These are phyloP conservation scores for Sinella curviseta DNA, from an alignment of 1,140 invertebrate genomes.

Conservation along the genomic window DNA sequence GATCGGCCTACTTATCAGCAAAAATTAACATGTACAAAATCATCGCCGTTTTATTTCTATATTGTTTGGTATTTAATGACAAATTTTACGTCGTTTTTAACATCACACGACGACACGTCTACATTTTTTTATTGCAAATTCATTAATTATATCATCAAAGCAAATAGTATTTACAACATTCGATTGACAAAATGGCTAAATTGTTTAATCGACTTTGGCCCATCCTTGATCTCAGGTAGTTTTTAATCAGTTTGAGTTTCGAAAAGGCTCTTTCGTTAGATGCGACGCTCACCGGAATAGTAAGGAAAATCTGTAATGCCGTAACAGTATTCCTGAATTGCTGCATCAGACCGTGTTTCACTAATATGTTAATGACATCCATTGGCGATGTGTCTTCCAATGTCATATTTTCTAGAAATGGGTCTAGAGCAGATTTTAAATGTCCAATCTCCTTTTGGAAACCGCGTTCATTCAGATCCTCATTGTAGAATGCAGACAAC, in stretches of 20 bases:
- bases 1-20: too few species aligned
- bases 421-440: background rate
- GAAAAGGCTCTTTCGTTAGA: slow-evolving; percentile 47
- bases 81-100: too few species aligned
- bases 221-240: slow-evolving; percentile 49
- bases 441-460: background rate
- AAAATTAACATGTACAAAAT: too few species aligned
- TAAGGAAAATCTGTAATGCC: slow-evolving; percentile 43
- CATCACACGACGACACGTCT: too few species aligned
- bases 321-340: background rate
- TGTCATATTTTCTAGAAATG: background rate
- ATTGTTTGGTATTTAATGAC: too few species aligned
- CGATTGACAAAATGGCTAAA: slow-evolving; percentile 48
- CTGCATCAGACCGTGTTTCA: background rate
- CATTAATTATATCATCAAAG: slow-evolving; percentile 32
- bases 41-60: too few species aligned
- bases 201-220: slow-evolving; percentile 34
- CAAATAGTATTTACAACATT: slow-evolving; percentile 30
- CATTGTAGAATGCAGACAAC: background rate
- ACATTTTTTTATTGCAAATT: slow-evolving; percentile 31
- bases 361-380: background rate
- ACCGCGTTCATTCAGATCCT: background rate
- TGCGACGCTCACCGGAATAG: slow-evolving; percentile 45
- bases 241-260: slow-evolving; percentile 50
- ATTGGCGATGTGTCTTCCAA: background rate